phyloP scores from a whole-genome alignment of 53 echinoderm and acorn worm species.

The Holothuria leucospilota region DNA sequence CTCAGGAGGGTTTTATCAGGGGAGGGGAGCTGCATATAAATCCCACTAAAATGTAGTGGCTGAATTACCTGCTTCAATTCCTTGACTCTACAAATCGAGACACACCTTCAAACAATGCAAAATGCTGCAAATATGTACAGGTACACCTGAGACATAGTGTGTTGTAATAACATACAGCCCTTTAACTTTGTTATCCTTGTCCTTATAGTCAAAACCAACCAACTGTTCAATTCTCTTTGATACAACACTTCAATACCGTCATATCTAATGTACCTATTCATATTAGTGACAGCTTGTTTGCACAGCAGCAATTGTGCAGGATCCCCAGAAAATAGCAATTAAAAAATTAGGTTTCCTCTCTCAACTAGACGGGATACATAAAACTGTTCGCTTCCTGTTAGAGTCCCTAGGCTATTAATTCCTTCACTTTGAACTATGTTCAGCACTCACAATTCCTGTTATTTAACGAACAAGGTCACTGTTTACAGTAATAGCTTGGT shows the following conservation, averaged over 20 bases:
- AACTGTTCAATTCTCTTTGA: neutral
- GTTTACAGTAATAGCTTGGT: no score
- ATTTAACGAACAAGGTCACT: constrained; percentile 26
- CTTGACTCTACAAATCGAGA: neutral
- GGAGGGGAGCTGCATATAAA: no score
- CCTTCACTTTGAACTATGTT: constrained; percentile 42
- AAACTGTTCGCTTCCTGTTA: constrained; percentile 46
- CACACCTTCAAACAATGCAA: no score
- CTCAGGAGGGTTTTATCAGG: no score
- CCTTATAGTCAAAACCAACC: no score
- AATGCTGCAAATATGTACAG: no score
- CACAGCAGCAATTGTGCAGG: constrained; percentile 40
- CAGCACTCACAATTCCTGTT: constrained; percentile 33
- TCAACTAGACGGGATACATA: constrained; percentile 55
- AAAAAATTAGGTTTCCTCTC: constrained; percentile 55
- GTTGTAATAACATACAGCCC: no score
- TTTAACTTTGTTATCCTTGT: no score
- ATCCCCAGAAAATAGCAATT: constrained; percentile 45
- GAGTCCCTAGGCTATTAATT: constrained; percentile 11
- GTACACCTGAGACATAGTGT: no score
- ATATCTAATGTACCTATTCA: neutral
- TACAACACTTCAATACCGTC: neutral
- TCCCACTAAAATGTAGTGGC: no score
- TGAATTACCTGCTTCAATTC: neutral
- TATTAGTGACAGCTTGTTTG: constrained; percentile 1